Evolutionary conservation across 1,140 invertebrate species (phyloP).

Genomic region (Bombus huntii): DNA sequence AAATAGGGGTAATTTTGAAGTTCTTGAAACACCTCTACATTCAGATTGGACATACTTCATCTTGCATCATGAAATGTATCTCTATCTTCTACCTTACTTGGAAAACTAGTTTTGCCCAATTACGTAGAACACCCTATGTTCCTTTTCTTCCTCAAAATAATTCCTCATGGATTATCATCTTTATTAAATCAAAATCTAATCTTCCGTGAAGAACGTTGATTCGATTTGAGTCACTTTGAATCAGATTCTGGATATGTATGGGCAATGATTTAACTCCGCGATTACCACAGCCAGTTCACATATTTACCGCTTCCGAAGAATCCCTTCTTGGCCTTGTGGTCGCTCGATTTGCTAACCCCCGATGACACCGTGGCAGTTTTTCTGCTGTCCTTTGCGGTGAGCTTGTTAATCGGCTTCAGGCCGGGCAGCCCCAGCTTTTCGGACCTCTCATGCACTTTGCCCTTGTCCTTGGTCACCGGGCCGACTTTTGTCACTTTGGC

Average conservation of each 20-base stretch:
- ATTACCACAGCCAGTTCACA: slow-evolving; percentile 85
- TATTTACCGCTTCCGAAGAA: slow-evolving; percentile 92
- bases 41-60: no score
- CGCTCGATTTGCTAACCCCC: slow-evolving; percentile 59
- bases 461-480: slow-evolving; percentile 75
- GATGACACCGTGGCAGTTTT: slow-evolving; percentile 71
- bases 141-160: neutral
- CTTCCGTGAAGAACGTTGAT: neutral
- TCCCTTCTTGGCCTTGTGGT: slow-evolving; percentile 88
- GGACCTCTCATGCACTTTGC: slow-evolving; percentile 67
- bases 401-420: slow-evolving; percentile 81
- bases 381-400: slow-evolving; percentile 80
- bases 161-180: neutral
- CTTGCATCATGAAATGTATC: no score
- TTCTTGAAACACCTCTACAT: no score
- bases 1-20: no score
- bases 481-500: slow-evolving; percentile 87
- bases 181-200: neutral
- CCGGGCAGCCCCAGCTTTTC: slow-evolving; percentile 71
- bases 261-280: slow-evolving; percentile 62
- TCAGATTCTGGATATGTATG: slow-evolving; percentile 5
- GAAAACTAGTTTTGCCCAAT: neutral
- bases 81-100: neutral
- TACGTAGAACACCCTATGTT: neutral
- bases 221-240: neutral